These are phyloP conservation scores for Ectemnius cavifrons DNA, from an alignment of 2,888 invertebrate species.

Conservation along the genomic window DNA sequence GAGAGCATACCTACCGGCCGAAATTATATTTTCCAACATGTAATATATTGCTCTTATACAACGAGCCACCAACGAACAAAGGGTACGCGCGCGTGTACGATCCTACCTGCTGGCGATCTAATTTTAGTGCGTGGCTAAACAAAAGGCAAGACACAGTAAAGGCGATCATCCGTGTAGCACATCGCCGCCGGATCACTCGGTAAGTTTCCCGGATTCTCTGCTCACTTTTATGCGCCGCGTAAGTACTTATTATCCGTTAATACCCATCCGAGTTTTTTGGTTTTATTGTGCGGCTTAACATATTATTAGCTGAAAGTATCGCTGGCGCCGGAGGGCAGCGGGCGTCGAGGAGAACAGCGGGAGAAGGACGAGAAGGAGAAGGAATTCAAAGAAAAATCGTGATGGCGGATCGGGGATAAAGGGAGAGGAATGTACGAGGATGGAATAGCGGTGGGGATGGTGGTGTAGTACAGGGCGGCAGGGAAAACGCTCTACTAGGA, in stretches of 20 bases:
- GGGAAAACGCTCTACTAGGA: constrained; percentile 36
- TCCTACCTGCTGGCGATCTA: constrained; percentile 46
- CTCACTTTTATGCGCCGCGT: neutral
- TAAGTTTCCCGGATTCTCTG: neutral
- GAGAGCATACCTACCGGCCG: constrained; percentile 7
- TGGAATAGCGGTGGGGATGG: constrained; percentile 17
- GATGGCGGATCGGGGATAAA: constrained; percentile 29
- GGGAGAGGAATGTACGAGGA: constrained; percentile 30
- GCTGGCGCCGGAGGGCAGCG: constrained; percentile 9
- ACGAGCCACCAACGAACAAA: constrained; percentile 22
- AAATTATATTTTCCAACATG: constrained; percentile 39
- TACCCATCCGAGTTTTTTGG: neutral
- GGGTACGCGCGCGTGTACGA: neutral
- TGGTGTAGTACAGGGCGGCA: constrained; percentile 31
- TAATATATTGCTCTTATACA: constrained; percentile 41
- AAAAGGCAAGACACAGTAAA: constrained; percentile 40
- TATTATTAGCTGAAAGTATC: constrained; percentile 22
- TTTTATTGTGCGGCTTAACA: neutral
- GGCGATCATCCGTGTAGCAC: constrained; percentile 24
- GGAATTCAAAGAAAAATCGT: constrained; percentile 28
- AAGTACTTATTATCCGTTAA: constrained; percentile 4
- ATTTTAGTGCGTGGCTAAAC: constrained; percentile 26
- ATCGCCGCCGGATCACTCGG: constrained; percentile 25
- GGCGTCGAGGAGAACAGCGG: neutral
- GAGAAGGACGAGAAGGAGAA: constrained; percentile 9